Percentiles rank a stretch among this genome's conserved stretches.
phyloP scores from a whole-genome alignment of 64 coral and sea anemone genomes.

The Montipora capricornis region DNA sequence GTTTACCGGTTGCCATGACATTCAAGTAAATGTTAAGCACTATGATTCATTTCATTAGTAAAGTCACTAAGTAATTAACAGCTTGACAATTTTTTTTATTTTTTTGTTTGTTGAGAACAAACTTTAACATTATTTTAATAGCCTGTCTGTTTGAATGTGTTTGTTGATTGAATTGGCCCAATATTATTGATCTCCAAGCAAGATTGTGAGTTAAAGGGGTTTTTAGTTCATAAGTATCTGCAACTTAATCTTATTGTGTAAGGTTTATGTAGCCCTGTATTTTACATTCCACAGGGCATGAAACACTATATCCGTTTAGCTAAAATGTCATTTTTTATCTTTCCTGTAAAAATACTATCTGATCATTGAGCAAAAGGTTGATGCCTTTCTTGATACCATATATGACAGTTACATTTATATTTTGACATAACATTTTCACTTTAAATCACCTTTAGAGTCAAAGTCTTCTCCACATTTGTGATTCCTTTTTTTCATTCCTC shows the following conservation, averaged over 20 bases:
- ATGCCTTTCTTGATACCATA: background rate
- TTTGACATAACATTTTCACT: background rate
- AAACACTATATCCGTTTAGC: conserved; percentile 20
- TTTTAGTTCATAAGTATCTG: conserved; percentile 31
- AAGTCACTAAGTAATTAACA: too few species aligned
- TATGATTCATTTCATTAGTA: too few species aligned
- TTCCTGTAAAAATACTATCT: conserved; percentile 15
- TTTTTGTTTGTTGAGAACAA: too few species aligned
- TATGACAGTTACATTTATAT: background rate
- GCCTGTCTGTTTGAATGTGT: too few species aligned
- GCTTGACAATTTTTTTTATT: too few species aligned
- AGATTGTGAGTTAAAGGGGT: background rate
- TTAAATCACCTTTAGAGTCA: background rate
- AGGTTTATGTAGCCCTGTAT: background rate
- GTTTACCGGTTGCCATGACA: too few species aligned
- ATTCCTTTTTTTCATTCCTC: background rate
- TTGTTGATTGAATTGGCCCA: background rate
- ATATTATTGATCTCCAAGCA: background rate
- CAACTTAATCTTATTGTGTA: background rate
- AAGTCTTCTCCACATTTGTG: background rate
- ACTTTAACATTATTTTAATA: too few species aligned
- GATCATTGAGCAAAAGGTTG: background rate
- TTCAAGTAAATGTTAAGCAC: too few species aligned
- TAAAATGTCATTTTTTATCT: conserved; percentile 23
- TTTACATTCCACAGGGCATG: conserved; percentile 28